Percentiles rank a stretch among this genome's conserved stretches.
phyloP scores from a whole-genome alignment of 2,797 vertebrate genomes.

The Ptychadena robeensis region DNA sequence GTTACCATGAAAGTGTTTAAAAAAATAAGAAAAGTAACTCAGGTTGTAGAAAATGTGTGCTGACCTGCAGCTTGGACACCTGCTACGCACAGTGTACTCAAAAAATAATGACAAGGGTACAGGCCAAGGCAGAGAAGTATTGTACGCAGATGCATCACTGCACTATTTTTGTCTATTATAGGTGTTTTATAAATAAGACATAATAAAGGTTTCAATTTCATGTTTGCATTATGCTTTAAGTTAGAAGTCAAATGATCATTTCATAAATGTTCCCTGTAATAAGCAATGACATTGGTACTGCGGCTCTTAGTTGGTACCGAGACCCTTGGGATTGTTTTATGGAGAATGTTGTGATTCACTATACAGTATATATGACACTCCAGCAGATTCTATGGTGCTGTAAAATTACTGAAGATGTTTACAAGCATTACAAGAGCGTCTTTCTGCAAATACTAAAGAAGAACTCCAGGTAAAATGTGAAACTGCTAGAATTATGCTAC shows the following conservation, averaged over 20 bases:
- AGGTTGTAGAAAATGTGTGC: conserved; percentile 37
- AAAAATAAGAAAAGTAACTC: conserved; percentile 35
- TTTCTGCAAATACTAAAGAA: neutral
- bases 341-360: neutral
- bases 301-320: neutral
- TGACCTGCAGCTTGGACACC: conserved; percentile 1
- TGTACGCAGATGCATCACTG: conserved; percentile 16
- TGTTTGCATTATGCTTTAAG: conserved; percentile 12
- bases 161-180: conserved; percentile 35
- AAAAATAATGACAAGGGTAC: neutral
- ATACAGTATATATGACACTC: neutral
- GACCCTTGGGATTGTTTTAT: neutral
- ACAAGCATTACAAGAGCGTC: neutral
- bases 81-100: neutral
- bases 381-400: neutral
- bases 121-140: neutral
- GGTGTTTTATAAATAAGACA: conserved; percentile 20
- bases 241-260: neutral
- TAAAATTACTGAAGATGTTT: neutral
- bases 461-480: neutral
- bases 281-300: neutral
- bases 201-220: conserved; percentile 24
- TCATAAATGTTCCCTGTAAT: neutral
- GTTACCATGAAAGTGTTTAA: neutral
- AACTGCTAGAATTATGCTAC: too few species aligned